Evolutionary conservation across 2,113 vertebrate species (phyloP).

Genomic region (Craseonycteris thonglongyai): DNA sequence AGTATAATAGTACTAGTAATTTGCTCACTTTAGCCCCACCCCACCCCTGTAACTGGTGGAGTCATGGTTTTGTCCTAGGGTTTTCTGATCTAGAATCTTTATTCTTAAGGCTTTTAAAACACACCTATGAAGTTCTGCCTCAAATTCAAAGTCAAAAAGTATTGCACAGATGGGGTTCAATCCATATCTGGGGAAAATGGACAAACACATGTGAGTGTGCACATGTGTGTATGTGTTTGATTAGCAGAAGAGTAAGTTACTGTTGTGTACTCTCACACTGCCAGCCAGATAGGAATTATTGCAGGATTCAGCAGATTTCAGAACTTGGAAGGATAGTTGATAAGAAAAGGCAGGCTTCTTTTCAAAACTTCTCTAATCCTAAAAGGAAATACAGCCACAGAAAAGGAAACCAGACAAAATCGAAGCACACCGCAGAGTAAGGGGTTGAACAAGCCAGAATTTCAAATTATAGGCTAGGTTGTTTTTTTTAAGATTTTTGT

Average conservation of each 20-base stretch:
- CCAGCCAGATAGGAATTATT: neutral
- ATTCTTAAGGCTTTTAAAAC: neutral
- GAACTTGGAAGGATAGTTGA: neutral
- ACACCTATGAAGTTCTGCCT: neutral
- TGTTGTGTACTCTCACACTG: neutral
- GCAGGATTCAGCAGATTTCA: neutral
- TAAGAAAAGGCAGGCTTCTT: neutral
- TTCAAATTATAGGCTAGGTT: neutral
- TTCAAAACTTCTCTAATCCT: neutral
- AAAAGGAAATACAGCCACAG: neutral
- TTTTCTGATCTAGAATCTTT: neutral
- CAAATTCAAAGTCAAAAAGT: neutral
- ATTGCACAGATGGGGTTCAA: neutral
- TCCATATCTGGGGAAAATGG: neutral
- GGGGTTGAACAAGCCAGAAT: neutral
- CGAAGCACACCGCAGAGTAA: neutral
- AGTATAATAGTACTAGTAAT: neutral
- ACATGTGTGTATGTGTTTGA: neutral
- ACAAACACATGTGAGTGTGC: neutral
- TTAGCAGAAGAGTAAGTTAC: neutral
- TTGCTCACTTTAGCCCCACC: neutral
- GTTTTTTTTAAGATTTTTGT: no score
- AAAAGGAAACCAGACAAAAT: neutral
- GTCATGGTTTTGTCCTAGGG: neutral
- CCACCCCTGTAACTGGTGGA: neutral